A percentile compares a stretch with the other conserved stretches of the same genome.
phyloP scores from a whole-genome alignment of 2,888 invertebrate genomes.

The Drosophila falleni region DNA sequence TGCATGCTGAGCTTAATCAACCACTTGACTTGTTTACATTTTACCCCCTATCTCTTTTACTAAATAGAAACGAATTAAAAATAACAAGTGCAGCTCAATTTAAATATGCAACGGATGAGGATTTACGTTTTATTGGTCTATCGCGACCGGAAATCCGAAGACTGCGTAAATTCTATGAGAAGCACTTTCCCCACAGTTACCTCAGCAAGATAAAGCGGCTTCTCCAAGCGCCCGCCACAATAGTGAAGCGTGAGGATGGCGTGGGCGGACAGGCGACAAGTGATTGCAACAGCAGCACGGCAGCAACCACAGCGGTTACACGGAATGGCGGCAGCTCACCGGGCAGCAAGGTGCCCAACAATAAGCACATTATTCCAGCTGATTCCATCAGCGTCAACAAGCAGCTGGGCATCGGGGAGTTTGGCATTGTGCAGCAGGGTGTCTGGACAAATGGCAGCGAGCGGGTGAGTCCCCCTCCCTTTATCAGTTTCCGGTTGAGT shows the following conservation, averaged over 20 bases:
- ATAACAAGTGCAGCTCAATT: constrained; percentile 94
- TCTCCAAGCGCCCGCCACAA: constrained; percentile 86
- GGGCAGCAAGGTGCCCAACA: constrained; percentile 85
- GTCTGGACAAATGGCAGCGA: constrained; percentile 98
- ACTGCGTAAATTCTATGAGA: constrained; percentile 96
- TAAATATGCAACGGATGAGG: constrained; percentile 97
- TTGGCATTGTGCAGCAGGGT: constrained; percentile 99
- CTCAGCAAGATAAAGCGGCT: constrained; percentile 95
- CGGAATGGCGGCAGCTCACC: constrained; percentile 85
- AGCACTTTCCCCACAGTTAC: constrained; percentile 97
- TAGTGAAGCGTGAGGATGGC: constrained; percentile 83
- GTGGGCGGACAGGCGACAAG: constrained; percentile 38
- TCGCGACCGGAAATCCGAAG: constrained; percentile 97
- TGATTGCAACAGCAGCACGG: constrained; percentile 34
- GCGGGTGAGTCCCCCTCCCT: constrained; percentile 87
- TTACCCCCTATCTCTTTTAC: constrained; percentile 6
- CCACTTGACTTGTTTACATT: constrained; percentile 1
- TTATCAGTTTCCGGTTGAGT: constrained; percentile 37
- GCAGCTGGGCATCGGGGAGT: constrained; percentile 98
- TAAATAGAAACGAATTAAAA: constrained; percentile 92
- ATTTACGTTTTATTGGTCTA: constrained; percentile 95
- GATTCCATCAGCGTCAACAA: constrained; percentile 97
- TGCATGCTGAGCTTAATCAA: constrained; percentile 14
- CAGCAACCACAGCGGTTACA: constrained; percentile 38
- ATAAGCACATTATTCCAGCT: constrained; percentile 95